Conservation (phyloP, 2,797 vertebrate genomes). For the Clamator glandarius region DNA sequence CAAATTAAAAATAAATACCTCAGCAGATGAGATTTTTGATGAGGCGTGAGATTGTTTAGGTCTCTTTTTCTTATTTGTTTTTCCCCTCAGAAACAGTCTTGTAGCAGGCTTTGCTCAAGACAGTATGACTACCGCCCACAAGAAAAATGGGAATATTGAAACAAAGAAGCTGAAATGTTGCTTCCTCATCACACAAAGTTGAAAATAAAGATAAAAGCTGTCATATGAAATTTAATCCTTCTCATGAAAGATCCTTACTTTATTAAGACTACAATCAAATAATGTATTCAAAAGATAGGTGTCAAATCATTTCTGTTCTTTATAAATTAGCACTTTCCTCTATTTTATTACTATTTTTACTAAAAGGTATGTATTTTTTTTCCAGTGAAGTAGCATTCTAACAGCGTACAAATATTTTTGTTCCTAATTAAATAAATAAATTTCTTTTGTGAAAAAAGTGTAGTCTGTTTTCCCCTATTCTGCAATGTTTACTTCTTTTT, state of each 20-base stretch:
- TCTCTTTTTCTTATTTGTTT: not conserved
- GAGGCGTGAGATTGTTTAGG: not conserved
- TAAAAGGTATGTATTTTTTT: not conserved
- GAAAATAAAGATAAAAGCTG: not conserved
- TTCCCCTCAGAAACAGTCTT: not conserved
- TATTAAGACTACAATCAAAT: not conserved
- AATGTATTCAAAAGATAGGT: not conserved
- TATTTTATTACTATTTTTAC: not conserved
- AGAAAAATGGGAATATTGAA: not conserved
- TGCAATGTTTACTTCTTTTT: not conserved
- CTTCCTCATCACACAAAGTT: not conserved
- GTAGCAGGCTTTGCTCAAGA: not conserved
- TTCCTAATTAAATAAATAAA: not conserved
- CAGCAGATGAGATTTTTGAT: not conserved
- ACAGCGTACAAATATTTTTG: not conserved
- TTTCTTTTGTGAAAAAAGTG: not conserved
- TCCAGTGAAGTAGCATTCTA: not conserved
- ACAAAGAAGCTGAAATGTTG: not conserved
- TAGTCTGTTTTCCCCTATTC: not conserved
- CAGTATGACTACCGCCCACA: rapidly evolving
- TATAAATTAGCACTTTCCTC: not conserved
- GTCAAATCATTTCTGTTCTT: not conserved
- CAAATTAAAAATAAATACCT: not conserved
- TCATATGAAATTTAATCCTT: not conserved
- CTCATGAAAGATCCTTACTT: not conserved